A percentile compares a stretch with the other conserved stretches of the same genome.
Evolutionary conservation across 2,888 invertebrate species (phyloP).

Genomic region (Mythimna vitellina): DNA sequence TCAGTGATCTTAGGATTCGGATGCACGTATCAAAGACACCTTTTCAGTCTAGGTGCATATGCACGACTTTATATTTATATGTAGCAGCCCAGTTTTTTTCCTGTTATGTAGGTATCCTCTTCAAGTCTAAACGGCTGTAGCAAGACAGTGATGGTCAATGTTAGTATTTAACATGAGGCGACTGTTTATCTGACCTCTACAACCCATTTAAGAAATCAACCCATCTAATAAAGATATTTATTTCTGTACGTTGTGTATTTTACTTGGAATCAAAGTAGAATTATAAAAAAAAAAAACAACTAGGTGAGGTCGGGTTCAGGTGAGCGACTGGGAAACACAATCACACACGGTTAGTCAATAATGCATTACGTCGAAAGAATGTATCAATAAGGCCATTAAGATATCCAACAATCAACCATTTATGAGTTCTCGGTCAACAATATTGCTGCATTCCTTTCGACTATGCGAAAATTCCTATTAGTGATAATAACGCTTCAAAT

Average conservation of each 20-base stretch:
- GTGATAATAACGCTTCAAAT: background rate
- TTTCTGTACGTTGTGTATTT: background rate
- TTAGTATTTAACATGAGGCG: no score
- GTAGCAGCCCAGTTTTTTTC: background rate
- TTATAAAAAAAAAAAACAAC: background rate
- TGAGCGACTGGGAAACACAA: background rate
- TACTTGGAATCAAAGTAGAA: background rate
- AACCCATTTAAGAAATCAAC: background rate
- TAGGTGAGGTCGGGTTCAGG: background rate
- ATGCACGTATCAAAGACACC: no score
- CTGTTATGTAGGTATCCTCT: background rate
- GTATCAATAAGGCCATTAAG: background rate
- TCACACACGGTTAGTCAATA: background rate
- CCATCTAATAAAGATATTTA: background rate
- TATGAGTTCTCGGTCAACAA: background rate
- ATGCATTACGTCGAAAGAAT: background rate
- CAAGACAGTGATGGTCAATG: background rate
- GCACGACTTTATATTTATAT: no score
- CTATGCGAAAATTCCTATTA: background rate
- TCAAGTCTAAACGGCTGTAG: background rate
- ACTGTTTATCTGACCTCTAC: background rate
- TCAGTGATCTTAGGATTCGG: no score
- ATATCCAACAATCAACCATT: background rate
- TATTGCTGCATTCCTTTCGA: background rate
- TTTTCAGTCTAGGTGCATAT: no score